Evolutionary conservation across 2,113 vertebrate species (phyloP).

Genomic region (Mastomys natalensis): DNA sequence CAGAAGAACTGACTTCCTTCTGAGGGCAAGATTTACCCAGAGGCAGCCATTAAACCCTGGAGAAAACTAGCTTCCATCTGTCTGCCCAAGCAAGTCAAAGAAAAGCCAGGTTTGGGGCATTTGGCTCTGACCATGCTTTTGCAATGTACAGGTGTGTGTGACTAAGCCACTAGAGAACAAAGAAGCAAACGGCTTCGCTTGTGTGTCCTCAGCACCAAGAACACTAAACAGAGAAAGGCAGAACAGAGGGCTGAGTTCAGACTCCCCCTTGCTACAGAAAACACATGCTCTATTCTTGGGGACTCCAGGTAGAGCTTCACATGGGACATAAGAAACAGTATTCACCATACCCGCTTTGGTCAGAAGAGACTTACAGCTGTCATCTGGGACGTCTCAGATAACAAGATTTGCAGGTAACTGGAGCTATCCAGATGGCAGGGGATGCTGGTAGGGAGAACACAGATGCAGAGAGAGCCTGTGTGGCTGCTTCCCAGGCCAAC

Average conservation of each 20-base stretch:
- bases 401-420: background rate
- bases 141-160: background rate
- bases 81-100: background rate
- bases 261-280: background rate
- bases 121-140: background rate
- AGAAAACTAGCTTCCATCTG: background rate
- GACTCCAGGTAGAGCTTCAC: background rate
- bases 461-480: background rate
- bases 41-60: background rate
- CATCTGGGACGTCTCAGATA: background rate
- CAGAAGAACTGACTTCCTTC: background rate
- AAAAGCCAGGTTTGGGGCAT: background rate
- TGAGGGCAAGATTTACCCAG: background rate
- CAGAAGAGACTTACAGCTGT: rapidly evolving
- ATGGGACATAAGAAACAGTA: background rate
- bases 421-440: background rate
- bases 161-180: background rate
- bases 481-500: background rate
- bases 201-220: background rate
- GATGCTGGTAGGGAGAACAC: background rate
- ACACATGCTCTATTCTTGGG: background rate
- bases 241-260: background rate
- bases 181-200: background rate
- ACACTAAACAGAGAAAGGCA: background rate
- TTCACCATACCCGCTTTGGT: rapidly evolving